Percentiles rank a stretch among this genome's conserved stretches.
These are phyloP conservation scores for Decapterus maruadsi DNA, from an alignment of 2,797 vertebrate species.

Conservation along the genomic window DNA sequence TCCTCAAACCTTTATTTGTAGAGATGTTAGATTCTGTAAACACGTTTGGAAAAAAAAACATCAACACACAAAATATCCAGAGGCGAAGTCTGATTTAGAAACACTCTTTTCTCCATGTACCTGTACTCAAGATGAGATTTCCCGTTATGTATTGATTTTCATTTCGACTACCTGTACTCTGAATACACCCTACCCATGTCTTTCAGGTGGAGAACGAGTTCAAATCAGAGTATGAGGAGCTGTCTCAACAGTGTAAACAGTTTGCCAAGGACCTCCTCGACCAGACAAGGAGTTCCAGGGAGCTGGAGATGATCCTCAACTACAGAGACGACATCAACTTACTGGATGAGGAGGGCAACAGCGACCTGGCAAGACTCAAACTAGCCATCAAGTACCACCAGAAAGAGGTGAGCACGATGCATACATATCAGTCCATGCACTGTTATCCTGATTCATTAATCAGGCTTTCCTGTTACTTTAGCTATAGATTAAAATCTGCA, in stretches of 20 bases:
- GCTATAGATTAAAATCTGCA: background rate
- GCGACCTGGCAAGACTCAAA: conserved; percentile 95
- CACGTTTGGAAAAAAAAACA: background rate
- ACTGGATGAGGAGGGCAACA: conserved; percentile 93
- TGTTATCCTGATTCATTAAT: background rate
- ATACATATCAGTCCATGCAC: background rate
- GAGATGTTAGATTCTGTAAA: background rate
- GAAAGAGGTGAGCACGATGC: conserved; percentile 90
- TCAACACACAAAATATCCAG: conserved; percentile 2
- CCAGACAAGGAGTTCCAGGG: conserved; percentile 97
- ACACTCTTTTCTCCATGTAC: background rate
- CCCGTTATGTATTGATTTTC: background rate
- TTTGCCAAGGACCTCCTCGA: conserved; percentile 98
- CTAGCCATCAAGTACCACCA: conserved; percentile 98
- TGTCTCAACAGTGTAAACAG: conserved; percentile 95
- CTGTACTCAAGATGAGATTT: background rate
- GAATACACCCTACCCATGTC: background rate
- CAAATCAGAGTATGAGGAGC: conserved; percentile 97
- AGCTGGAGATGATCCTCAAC: conserved; percentile 98
- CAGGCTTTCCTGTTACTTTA: background rate
- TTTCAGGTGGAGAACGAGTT: conserved; percentile 95
- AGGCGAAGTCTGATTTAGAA: conserved; percentile 1
- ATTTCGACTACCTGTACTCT: background rate
- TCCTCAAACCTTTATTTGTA: background rate
- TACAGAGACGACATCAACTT: conserved; percentile 92